Base-by-base conservation (phyloP, 2,797 vertebrate species). In the Tiaroga cobitis region DNA sequence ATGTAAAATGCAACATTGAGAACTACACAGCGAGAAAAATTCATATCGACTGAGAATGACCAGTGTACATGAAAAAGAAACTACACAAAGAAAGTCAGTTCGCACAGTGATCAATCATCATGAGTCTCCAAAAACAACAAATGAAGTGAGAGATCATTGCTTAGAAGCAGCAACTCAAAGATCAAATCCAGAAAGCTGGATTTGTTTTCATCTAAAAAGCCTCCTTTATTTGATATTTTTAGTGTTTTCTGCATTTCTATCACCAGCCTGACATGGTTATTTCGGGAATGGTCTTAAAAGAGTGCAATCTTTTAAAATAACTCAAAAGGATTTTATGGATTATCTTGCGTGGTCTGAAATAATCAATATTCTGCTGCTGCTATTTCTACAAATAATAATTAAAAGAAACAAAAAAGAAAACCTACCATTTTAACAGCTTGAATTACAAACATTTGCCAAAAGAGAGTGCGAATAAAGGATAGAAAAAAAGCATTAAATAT, bases 401-500 rank as follows among this genome's bases (percentile, higher is more conserved):
- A 51, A 82, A 70, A 63, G 32, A 61, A 61, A 65, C 32, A 81
- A 75, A 80, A 54, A 46, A 5, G 1, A 79, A 84, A 86, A n/a
- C n/a, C n/a, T n/a, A n/a, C n/a, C n/a, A 21, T 21, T 78, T 87
- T 85, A 88, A 49, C 29, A 73, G 86, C 77, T 80, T 69, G 67
- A 84, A 86, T 82, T 49, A 63, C 76, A 74, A 82, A 86, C 69
- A 86, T 67, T 86, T 78, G 78, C 81, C 86, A 88, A 46, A 24
- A 65, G 73, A 78, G 15, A 78, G 15, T 59, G 81, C 26, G 61
- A 81, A 84, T 74, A 68, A 80, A 84, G 70, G 75, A 72, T 24
- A 80, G 84, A 86, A 86, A 82, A 49, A 79, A 83, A 43, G 79
- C 84, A 89, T 89, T 87, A 88, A 89, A 90, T 90, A 86, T 80